A percentile compares a stretch with the other conserved stretches of the same genome.
Evolutionary conservation across 2,888 invertebrate genomes (phyloP).

Genomic region (Kryphioiulus occultus): DNA sequence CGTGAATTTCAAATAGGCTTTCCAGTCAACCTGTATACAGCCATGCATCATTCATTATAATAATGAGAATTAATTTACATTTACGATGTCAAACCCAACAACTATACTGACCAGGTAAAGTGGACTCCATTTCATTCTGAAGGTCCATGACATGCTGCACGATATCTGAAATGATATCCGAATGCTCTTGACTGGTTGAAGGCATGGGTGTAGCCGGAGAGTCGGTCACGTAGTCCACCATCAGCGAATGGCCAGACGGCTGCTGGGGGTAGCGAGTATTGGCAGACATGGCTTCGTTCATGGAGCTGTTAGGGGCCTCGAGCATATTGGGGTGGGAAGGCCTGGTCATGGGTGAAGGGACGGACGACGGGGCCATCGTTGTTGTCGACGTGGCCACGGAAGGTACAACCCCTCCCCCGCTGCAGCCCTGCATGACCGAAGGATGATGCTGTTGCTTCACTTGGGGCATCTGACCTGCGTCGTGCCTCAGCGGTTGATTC

Average conservation of each 20-base stretch:
- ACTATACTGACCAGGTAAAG: background rate
- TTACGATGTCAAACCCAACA: background rate
- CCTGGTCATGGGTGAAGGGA: conserved; percentile 48
- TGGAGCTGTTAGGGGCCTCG: conserved; percentile 44
- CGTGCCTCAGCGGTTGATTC: conserved; percentile 46
- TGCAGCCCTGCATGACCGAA: conserved; percentile 47
- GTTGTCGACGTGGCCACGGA: conserved; percentile 48
- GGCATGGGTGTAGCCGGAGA: conserved; percentile 13
- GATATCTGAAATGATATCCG: conserved; percentile 76
- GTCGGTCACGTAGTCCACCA: conserved; percentile 30
- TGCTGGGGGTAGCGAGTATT: background rate
- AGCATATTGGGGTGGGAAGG: conserved; percentile 26
- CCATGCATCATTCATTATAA: no score
- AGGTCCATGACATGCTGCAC: conserved; percentile 80
- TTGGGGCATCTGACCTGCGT: background rate
- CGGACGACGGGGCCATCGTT: conserved; percentile 44
- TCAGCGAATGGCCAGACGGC: background rate
- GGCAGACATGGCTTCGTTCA: conserved; percentile 13
- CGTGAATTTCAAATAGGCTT: no score
- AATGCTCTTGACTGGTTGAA: conserved; percentile 51
- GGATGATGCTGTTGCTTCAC: conserved; percentile 38
- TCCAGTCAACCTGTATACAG: no score
- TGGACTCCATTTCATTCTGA: conserved; percentile 64
- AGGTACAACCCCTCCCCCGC: conserved; percentile 52
- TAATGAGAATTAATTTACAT: no score